Evolutionary conservation across 2,888 invertebrate genomes (phyloP).

Genomic region (Drosophila pseudotalamancana): DNA sequence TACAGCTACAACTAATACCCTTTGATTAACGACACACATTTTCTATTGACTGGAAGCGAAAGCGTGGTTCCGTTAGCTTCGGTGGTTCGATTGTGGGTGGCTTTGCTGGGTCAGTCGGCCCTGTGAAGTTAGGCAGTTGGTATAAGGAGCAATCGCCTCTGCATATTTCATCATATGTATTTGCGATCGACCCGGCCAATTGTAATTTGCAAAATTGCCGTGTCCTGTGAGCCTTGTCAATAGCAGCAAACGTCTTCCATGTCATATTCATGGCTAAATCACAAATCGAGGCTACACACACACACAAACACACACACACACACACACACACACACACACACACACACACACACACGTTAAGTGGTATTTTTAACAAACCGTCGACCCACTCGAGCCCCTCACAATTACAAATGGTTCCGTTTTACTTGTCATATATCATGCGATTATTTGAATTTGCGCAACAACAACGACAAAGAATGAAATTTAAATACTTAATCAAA

Average conservation of each 20-base stretch:
- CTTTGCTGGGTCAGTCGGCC: slow-evolving; percentile 48
- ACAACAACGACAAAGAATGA: not conserved
- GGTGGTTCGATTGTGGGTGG: slow-evolving; percentile 25
- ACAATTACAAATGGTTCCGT: slow-evolving; percentile 8
- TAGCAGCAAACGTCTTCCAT: slow-evolving; percentile 38
- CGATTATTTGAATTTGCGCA: not conserved
- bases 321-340: not conserved
- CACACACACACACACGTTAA: slow-evolving; percentile 14
- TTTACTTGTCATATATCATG: not conserved
- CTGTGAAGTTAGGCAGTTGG: slow-evolving; percentile 16
- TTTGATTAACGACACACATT: slow-evolving; percentile 81
- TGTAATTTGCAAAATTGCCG: slow-evolving; percentile 76
- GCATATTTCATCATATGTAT: slow-evolving; percentile 71
- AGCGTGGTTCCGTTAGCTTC: slow-evolving; percentile 14
- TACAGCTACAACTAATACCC: slow-evolving; percentile 79
- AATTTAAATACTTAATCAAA: not conserved
- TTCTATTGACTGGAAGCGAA: slow-evolving; percentile 73
- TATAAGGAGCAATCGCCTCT: slow-evolving; percentile 55
- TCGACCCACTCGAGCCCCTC: not conserved
- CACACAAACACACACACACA: slow-evolving; percentile 4
- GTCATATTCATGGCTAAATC: slow-evolving; percentile 65
- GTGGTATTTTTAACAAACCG: slow-evolving; percentile 13
- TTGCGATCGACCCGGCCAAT: slow-evolving; percentile 65
- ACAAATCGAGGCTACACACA: slow-evolving; percentile 1
- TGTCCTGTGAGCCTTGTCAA: slow-evolving; percentile 43